Evolutionary conservation across 2,113 vertebrate species (phyloP), one percentile per base, ranked within the genome.

Genomic region (Gallinago paraguaiae): DNA sequence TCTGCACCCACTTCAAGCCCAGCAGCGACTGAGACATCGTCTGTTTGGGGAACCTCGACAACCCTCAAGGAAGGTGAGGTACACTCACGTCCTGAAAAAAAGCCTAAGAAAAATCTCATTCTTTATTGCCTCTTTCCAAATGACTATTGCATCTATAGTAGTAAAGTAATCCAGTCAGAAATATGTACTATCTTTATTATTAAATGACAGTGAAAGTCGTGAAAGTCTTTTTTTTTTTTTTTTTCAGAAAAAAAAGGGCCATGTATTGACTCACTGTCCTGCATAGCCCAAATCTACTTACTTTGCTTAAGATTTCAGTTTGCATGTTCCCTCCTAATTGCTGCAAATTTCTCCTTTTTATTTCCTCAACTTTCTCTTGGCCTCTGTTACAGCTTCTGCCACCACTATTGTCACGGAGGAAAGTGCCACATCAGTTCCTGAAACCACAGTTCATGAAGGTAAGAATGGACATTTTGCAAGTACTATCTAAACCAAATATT

Each of bases 81-180:
- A n/a, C 22, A 2, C 3, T 2, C 9, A 3, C 1, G 0, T 35
- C 45, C 15, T 74, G 39, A 22, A 59, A 74, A 64, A 64, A 45
- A 81, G 25, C 69, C 74, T 54, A 33, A 17, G 30, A 78, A 17
- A 46, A n/a, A 75, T 17, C 16, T 51, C 33, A 4, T 11, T 19
- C 41, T 64, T 60, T 80, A 39, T 39, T 41, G 24, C 68, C 60
- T 18, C 54, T 90, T 86, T 56, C 53, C 78, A 77, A 74, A 14
- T 4, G 7, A 28, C 2, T 24, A 0, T 0, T 70, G 41, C 56
- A 45, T 6, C 46, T 33, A 51, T 25, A 22, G 20, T 0, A 88
- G 69, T 28, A 35, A 39, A 70, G 37, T 7, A 25, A 24, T 7
- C 65, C 79, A 57, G 39, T 5, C 45, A 74, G 64, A 76, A 70